Percentiles rank a stretch among this genome's conserved stretches.
phyloP scores from a whole-genome alignment of 2,113 vertebrate species.

The Heptranchias perlo region DNA sequence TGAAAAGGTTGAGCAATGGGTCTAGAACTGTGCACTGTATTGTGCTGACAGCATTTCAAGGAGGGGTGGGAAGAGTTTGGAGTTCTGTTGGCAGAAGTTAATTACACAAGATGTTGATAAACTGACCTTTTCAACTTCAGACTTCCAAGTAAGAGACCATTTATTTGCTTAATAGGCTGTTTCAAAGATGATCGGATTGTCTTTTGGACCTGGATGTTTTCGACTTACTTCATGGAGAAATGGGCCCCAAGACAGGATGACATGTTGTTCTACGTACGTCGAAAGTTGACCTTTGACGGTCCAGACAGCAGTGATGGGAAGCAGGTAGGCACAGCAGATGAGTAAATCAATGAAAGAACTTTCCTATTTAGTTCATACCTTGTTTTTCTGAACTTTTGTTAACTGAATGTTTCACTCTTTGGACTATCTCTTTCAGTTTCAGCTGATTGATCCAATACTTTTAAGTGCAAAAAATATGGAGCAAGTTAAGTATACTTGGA shows the following conservation, averaged over 20 bases:
- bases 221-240: slow-evolving; percentile 96
- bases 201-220: slow-evolving; percentile 99
- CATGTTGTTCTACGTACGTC: slow-evolving; percentile 93
- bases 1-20: background rate
- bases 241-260: slow-evolving; percentile 84
- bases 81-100: background rate
- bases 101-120: background rate
- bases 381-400: background rate
- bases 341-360: background rate
- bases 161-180: slow-evolving; percentile 63
- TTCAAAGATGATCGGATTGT: slow-evolving; percentile 96
- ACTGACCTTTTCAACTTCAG: background rate
- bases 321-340: slow-evolving; percentile 58
- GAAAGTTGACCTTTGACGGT: slow-evolving; percentile 65
- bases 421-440: background rate
- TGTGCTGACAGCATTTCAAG: background rate
- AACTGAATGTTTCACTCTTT: background rate
- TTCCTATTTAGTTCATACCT: background rate
- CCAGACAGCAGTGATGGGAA: slow-evolving; percentile 64
- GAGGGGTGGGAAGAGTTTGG: background rate
- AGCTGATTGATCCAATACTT: background rate
- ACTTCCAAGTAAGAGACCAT: background rate
- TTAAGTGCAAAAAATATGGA: background rate
- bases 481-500: background rate
- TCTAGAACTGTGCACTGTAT: background rate